Evolutionary conservation across 2,113 vertebrate species (phyloP).

Genomic region (Mungos mungo): DNA sequence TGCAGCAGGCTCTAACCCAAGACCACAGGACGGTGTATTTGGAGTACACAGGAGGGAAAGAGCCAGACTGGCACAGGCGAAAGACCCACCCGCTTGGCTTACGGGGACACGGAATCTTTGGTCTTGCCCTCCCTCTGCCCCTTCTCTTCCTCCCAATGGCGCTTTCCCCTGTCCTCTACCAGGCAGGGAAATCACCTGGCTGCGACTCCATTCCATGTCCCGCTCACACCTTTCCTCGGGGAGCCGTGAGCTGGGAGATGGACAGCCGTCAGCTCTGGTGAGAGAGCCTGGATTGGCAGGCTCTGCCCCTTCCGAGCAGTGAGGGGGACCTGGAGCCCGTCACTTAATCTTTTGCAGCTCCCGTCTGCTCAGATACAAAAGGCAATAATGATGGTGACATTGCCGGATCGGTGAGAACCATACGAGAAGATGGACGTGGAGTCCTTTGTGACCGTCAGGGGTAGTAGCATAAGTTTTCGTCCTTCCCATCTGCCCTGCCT

Average conservation of each 20-base stretch:
- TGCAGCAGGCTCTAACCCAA: background rate
- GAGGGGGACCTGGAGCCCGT: accelerated
- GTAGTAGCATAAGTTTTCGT: too few species aligned
- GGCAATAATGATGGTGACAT: accelerated
- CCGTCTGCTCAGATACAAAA: too few species aligned
- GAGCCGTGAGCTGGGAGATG: background rate
- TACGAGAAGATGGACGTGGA: background rate
- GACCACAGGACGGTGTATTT: background rate
- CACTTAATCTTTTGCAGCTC: accelerated
- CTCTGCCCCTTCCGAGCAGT: accelerated
- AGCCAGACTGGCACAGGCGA: background rate
- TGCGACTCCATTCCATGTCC: background rate
- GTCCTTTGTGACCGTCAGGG: background rate
- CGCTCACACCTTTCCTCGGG: background rate
- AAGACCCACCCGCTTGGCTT: background rate
- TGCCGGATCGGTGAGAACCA: background rate
- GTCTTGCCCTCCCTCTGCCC: background rate
- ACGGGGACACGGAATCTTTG: too few species aligned
- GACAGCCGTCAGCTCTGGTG: background rate
- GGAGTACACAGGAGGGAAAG: background rate
- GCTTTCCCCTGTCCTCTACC: background rate
- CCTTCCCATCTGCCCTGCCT: background rate
- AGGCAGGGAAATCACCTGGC: background rate
- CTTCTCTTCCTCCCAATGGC: background rate
- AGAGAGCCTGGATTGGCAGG: background rate